Evolutionary conservation across 1,140 invertebrate genomes (phyloP), one percentile per base, ranked within the genome.

Genomic region (Ooceraea biroi): DNA sequence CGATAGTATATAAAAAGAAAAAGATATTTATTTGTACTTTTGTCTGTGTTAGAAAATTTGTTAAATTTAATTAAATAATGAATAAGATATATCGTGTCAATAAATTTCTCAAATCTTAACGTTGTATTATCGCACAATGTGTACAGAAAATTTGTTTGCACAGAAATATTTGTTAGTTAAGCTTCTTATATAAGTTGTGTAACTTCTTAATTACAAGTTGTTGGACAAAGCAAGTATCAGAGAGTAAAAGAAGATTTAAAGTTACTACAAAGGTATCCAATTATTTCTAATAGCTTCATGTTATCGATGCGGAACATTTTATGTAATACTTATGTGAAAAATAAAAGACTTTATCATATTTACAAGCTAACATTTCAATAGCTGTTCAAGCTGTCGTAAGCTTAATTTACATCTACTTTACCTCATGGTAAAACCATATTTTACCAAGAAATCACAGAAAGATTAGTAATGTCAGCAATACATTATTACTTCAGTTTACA

Each of bases 151-250:
- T n/a, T n/a, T n/a, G 22, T 46, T 46, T 12, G 19, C 41, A 12
- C 36, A 8, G 8, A 41, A 41, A 27, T 30, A 1, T 36, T n/a
- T 36, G 30, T 17, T 57, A 17, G 17, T 57, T 3, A 72, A 58
- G 19, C 30, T 44, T 73, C 14, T 55, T 41, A 22, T 22, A 22
- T 58, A 44, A 44, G 10, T 17, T 22, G 12, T 7, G 7, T n/a
- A 73, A 44, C 36, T 73, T 58, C 8, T 46, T 58, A 36, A 73
- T 44, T n/a, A 58, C 27, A 46, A 58, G 22, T 44, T 48, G 8
- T 11, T 58, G 27, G 17, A 57, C 11, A n/a, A 44, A 57, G 2
- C 10, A 22, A 41, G 19, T 36, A 0, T 36, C 11, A 30, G 44
- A 52, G 1, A 19, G 41, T 0, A 55, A 12, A 10, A 44, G 10